A percentile compares a stretch with the other conserved stretches of the same genome.
These are phyloP conservation scores for Podarcis siculus DNA, from an alignment of 2,797 vertebrate genomes.

Conservation along the genomic window DNA sequence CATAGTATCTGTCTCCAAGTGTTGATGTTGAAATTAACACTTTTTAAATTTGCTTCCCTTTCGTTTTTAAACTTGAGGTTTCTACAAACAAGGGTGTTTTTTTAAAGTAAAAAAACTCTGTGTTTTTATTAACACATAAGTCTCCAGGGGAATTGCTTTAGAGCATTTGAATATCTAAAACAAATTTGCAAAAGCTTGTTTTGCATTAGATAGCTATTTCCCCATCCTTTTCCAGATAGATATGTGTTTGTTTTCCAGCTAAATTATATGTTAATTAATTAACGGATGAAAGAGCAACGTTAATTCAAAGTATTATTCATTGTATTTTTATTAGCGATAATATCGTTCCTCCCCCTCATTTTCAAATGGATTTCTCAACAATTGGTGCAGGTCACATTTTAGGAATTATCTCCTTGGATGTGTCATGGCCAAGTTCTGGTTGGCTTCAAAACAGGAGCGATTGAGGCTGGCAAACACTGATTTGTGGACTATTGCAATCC, in stretches of 20 bases:
- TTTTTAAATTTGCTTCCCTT: conserved; percentile 18
- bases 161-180: conserved; percentile 23
- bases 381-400: not conserved
- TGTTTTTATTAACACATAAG: not conserved
- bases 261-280: conserved; percentile 44
- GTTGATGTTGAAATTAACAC: not conserved
- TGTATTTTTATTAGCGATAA: conserved; percentile 27
- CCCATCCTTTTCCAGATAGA: not conserved
- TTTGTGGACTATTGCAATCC: not conserved
- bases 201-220: not conserved
- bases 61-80: not conserved
- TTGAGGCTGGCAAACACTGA: not conserved
- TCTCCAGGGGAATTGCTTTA: conserved; percentile 21
- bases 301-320: conserved; percentile 34
- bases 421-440: not conserved
- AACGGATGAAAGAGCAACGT: conserved; percentile 19
- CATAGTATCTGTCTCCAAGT: conserved; percentile 34
- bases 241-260: conserved; percentile 43
- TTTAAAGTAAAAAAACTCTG: not conserved
- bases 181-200: conserved; percentile 16
- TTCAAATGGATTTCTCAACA: not conserved
- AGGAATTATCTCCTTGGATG: not conserved
- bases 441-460: not conserved
- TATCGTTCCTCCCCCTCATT: not conserved
- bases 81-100: not conserved